Percentiles rank a stretch among this genome's conserved stretches.
Conservation (phyloP, 2,113 vertebrate genomes). For the Gymnobelideus leadbeateri region DNA sequence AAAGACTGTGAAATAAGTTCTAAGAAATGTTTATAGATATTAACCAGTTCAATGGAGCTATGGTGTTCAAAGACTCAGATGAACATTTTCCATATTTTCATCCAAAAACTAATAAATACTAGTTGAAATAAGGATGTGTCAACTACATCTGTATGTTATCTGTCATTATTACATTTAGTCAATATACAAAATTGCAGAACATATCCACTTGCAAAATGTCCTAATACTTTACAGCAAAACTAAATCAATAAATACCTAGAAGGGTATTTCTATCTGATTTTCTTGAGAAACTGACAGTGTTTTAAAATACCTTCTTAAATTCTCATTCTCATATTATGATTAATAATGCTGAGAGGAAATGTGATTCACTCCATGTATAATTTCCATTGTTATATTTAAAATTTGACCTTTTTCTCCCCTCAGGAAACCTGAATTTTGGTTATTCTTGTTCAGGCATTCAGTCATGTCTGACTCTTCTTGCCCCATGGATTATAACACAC, state of each 20-base stretch:
- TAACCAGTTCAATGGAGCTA: conserved; percentile 17
- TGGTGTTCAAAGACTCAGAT: conserved; percentile 20
- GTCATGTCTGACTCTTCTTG: background rate
- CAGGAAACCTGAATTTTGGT: background rate
- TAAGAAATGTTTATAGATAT: background rate
- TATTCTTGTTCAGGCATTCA: background rate
- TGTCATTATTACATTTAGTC: conserved; percentile 77
- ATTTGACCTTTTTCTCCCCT: background rate
- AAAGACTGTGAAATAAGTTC: conserved; percentile 23
- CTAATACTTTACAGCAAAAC: conserved; percentile 76
- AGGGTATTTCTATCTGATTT: conserved; percentile 62
- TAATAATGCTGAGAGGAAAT: background rate
- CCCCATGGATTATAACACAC: background rate
- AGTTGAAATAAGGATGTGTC: conserved; percentile 63
- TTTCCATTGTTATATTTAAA: background rate
- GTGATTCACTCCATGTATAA: background rate
- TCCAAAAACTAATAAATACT: conserved; percentile 35
- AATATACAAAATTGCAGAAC: conserved; percentile 79
- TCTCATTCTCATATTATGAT: background rate
- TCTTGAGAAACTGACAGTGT: conserved; percentile 23
- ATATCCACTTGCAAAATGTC: conserved; percentile 69
- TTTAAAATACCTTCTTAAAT: background rate
- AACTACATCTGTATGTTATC: conserved; percentile 63
- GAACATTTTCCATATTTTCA: conserved; percentile 49
- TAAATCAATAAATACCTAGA: conserved; percentile 80